phyloP scores from a whole-genome alignment of 2,113 vertebrate species.

The Ammodytes dubius region DNA sequence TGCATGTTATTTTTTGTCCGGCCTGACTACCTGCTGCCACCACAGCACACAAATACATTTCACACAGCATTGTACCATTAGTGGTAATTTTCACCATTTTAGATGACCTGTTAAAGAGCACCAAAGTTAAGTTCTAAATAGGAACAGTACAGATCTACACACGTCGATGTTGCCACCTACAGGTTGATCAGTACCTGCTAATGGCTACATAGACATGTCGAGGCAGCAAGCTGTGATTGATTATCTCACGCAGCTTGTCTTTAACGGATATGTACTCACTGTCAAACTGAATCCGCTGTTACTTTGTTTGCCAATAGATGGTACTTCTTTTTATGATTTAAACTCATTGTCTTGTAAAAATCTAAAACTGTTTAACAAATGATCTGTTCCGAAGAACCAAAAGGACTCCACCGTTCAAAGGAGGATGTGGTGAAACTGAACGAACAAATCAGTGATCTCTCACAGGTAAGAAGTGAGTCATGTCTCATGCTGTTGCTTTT shows the following conservation, averaged over 20 bases:
- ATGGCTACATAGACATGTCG: too few relatives aligned
- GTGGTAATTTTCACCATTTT: not conserved
- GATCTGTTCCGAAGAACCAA: conserved; percentile 68
- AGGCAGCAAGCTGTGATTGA: too few relatives aligned
- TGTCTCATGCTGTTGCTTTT: not conserved
- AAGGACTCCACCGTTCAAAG: conserved; percentile 71
- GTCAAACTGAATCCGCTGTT: too few relatives aligned
- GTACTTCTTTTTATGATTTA: not conserved
- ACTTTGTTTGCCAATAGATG: not conserved
- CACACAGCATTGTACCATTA: too few relatives aligned
- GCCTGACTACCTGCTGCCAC: not conserved
- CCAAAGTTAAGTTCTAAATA: too few relatives aligned
- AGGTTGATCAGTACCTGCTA: too few relatives aligned
- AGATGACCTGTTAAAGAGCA: too few relatives aligned
- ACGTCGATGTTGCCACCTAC: too few relatives aligned
- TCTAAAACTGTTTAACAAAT: conserved; percentile 4
- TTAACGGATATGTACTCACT: too few relatives aligned
- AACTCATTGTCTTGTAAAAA: not conserved
- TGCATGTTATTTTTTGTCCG: not conserved
- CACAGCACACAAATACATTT: not conserved
- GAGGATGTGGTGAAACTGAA: conserved; percentile 78
- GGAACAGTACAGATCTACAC: too few relatives aligned
- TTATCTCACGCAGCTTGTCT: too few relatives aligned
- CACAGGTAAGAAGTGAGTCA: conserved; percentile 77
- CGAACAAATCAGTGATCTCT: conserved; percentile 69